Evolutionary conservation across 2,797 vertebrate genomes (phyloP), one percentile per base, ranked within the genome.

Genomic region (Paedocypris micromegethes): DNA sequence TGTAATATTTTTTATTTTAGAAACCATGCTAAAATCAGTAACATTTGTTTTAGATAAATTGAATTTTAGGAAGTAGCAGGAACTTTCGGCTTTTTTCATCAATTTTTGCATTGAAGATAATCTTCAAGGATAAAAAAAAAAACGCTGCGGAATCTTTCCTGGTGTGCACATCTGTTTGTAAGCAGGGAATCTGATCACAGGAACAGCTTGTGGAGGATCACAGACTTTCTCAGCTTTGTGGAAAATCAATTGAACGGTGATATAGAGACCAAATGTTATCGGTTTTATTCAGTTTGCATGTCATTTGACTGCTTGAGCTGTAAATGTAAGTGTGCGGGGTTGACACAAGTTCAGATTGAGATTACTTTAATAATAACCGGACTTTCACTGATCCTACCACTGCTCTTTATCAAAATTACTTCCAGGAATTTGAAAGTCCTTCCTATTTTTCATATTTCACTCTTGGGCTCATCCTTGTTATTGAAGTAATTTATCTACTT

Each of bases 301-400:
- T 45, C n/a, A 42, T 65, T 42, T 45, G 23, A 54, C 53, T 59
- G 37, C 71, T 53, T 45, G 43, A 52, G 39, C 59, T 68, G 42
- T 71, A 55, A 71, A 76, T 78, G 56, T 65, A 57, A 66, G 71
- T 60, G 75, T 70, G 74, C 72, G 9, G n/a, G 41, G 62, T 65
- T 63, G 45, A 61, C 75, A 74, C 74, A 82, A 75, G 82, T 80
- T 58, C 73, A 64, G 51, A 58, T 6, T 64, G 41, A 64, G 61
- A 64, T 64, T 64, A 64, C 6, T 52, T 49, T 62, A 60, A 58
- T 70, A 58, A 47, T 58, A 59, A 51, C 45, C 68, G 67, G 63
- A 75, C 73, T 80, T 79, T 82, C 73, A 79, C 53, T 60, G 71
- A 57, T 52, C 69, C 68, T 83, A 72, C 82, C 56, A 79, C 73